Evolutionary conservation across 2,797 vertebrate species (phyloP).

Genomic region (Sebastes alutus): DNA sequence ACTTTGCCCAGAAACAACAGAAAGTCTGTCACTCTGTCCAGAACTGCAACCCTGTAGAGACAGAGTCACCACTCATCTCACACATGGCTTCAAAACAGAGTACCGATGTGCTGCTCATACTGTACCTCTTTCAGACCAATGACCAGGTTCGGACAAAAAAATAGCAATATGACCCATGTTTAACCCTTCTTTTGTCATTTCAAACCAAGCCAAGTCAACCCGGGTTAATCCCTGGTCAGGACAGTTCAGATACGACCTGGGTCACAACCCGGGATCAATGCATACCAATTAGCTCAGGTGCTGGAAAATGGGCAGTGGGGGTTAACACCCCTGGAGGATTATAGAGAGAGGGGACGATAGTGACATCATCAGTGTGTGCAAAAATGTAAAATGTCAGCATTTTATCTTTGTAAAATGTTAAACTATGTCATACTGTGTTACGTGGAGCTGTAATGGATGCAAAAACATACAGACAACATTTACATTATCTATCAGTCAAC

Average conservation of each 20-base stretch:
- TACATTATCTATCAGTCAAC: no score
- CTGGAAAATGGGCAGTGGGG: no score
- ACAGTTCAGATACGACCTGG: background rate
- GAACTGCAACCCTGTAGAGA: constrained; percentile 86
- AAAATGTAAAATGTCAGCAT: no score
- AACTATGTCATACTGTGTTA: no score
- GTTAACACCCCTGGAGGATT: no score
- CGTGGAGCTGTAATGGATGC: no score
- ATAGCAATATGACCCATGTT: background rate
- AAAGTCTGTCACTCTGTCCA: constrained; percentile 93
- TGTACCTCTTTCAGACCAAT: background rate
- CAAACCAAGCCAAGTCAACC: background rate
- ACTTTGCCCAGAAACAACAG: constrained; percentile 91
- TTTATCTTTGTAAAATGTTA: no score
- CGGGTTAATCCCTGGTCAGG: background rate
- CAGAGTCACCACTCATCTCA: background rate
- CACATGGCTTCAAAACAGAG: background rate
- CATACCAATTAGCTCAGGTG: no score
- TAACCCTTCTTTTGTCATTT: background rate
- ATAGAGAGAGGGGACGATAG: no score
- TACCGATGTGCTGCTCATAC: background rate
- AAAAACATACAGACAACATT: no score
- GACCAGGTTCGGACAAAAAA: background rate
- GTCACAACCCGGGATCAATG: no score
- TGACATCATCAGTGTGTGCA: no score